Base-by-base conservation (phyloP, 1,140 invertebrate species). In the Temnothorax nylanderi region DNA sequence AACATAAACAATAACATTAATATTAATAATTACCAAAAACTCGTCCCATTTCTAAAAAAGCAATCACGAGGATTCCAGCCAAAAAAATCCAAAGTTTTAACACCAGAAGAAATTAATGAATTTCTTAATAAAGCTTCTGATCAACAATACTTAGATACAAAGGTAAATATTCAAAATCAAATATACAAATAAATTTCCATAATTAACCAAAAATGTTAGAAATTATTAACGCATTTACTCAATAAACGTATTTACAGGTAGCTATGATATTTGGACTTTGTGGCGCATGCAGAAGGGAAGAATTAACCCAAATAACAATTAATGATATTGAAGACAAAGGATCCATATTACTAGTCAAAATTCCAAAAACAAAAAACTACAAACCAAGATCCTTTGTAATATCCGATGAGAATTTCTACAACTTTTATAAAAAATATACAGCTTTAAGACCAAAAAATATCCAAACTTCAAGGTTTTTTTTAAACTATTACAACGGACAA, bases 301-400 rank as follows among this genome's bases (percentile, higher is more conserved):
- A 60, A 54, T 18, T 54, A 3, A 49, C 11, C 13, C 11, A 16
- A 21, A 21, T 56, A 56, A 56, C 5, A 56, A n/a, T 56, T 56
- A 21, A 56, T 21, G n/a, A 56, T 8, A 56, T 56, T 21, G 6
- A 56, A 2, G n/a, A 56, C 54, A 56, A 56, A 10, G 54, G 16
- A n/a, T n/a, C 32, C 37, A 13, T 64, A 8, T 64, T 64, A 0
- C 16, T 64, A 7, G 32, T 64, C 2, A 64, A 64, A 37, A 64
- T 64, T 18, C 13, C 60, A 16, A 64, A 8, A 6, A 64, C 60
- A 64, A 64, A 64, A 37, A 64, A 4, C 3, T 37, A 64, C 32
- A 56, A 56, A 56, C n/a, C 60, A 37, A 64, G 60, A 64, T 64
- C 32, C 5, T 64, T 64, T 18, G 13, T 64, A 64, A 64, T 64